Percentiles rank a stretch among this genome's conserved stretches.
phyloP scores from a whole-genome alignment of 1,140 invertebrate genomes.

The Thalassaphorura encarpata region DNA sequence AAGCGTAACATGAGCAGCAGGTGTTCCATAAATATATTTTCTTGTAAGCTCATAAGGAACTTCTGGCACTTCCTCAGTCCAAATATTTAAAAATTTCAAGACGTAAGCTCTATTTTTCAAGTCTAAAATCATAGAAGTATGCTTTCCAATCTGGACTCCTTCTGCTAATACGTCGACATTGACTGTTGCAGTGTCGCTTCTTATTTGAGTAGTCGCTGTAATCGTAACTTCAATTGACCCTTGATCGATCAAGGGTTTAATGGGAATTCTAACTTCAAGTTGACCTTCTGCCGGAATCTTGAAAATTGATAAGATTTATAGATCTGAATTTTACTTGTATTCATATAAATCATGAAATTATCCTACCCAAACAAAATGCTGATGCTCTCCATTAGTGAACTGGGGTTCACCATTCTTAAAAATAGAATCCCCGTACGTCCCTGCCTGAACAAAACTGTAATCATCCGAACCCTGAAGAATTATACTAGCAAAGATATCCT shows the following conservation, averaged over 20 bases:
- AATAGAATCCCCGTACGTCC: constrained; percentile 43
- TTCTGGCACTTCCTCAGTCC: constrained; percentile 48
- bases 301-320: too few relatives aligned
- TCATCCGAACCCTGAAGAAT: constrained; percentile 38
- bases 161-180: constrained; percentile 45
- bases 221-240: constrained; percentile 45
- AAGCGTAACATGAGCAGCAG: constrained; percentile 39
- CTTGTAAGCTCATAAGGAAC: constrained; percentile 47
- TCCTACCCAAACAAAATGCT: constrained; percentile 44
- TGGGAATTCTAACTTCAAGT: constrained; percentile 37
- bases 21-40: constrained; percentile 46
- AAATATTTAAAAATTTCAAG: constrained; percentile 48
- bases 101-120: constrained; percentile 47
- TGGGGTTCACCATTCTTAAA: constrained; percentile 40
- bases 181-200: constrained; percentile 38
- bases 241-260: constrained; percentile 39
- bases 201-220: constrained; percentile 45
- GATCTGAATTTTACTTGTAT: too few relatives aligned
- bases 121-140: constrained; percentile 50
- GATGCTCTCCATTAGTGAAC: constrained; percentile 39
- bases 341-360: neutral
- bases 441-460: constrained; percentile 48
- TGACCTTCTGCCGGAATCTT: constrained; percentile 33
- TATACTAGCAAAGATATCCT: constrained; percentile 37
- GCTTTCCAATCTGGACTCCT: constrained; percentile 47